Evolutionary conservation across 1,140 invertebrate species (phyloP).

Genomic region (Trinorchestia longiramus): DNA sequence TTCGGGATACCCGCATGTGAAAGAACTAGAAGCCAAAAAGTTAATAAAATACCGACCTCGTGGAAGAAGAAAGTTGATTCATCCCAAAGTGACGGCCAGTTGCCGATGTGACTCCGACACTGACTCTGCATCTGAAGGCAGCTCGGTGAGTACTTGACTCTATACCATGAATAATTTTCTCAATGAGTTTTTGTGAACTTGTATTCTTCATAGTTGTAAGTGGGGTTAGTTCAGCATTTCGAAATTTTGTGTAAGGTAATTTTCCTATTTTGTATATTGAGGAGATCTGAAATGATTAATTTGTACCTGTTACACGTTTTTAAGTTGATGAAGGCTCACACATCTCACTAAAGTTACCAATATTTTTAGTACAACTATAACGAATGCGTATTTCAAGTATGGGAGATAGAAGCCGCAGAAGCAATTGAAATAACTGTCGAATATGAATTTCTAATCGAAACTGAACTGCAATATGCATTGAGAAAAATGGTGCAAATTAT

Average conservation of each 20-base stretch:
- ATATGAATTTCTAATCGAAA: no score
- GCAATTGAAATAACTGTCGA: no score
- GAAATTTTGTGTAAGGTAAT: not conserved
- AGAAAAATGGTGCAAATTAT: no score
- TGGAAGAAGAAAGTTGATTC: constrained; percentile 40
- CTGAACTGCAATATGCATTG: no score
- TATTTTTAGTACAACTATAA: no score
- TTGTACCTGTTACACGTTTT: no score
- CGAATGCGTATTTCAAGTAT: no score
- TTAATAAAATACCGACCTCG: constrained; percentile 56
- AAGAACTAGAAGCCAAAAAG: constrained; percentile 54
- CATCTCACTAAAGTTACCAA: no score
- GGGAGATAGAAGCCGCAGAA: no score
- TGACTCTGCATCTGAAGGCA: constrained; percentile 62
- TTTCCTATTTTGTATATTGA: not conserved
- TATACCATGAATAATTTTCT: not conserved
- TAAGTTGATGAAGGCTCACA: no score
- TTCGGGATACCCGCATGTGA: constrained; percentile 58
- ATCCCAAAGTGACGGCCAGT: not conserved
- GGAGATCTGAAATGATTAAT: no score
- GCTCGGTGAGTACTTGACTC: not conserved
- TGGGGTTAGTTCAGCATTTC: not conserved
- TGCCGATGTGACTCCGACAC: constrained; percentile 60
- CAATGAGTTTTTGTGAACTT: not conserved
- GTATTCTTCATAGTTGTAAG: not conserved